phyloP scores from a whole-genome alignment of 2,888 invertebrate genomes.

The Keiferia lycopersicella region DNA sequence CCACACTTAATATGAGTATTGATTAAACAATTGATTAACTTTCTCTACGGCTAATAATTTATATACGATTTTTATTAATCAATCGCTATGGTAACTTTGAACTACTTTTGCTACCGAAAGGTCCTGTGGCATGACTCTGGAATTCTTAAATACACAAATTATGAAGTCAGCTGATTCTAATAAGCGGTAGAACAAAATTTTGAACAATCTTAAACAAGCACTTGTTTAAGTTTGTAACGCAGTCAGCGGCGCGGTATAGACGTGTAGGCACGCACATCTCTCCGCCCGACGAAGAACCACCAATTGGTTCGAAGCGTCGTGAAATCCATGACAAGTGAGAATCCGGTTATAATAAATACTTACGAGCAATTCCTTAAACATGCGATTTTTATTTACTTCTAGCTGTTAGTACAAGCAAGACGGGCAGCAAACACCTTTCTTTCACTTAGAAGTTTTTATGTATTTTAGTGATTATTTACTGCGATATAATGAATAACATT shows the following conservation, averaged over 20 bases:
- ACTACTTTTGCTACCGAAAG: conserved; percentile 50
- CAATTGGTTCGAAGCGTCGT: too few relatives aligned
- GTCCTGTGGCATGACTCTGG: conserved; percentile 40
- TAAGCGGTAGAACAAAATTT: conserved; percentile 21
- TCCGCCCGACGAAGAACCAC: too few relatives aligned
- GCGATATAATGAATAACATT: neutral
- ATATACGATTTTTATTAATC: conserved; percentile 21
- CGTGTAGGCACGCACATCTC: too few relatives aligned
- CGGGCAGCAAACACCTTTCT: too few relatives aligned
- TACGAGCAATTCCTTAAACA: too few relatives aligned
- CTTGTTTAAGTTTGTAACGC: neutral
- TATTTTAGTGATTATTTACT: neutral
- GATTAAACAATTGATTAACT: neutral
- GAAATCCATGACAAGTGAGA: too few relatives aligned
- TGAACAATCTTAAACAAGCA: neutral
- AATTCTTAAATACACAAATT: conserved; percentile 29
- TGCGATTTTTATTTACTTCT: too few relatives aligned
- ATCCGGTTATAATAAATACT: too few relatives aligned
- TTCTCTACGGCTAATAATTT: neutral
- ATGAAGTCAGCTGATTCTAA: conserved; percentile 29
- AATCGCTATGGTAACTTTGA: conserved; percentile 36
- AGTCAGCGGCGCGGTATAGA: too few relatives aligned
- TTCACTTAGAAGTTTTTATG: too few relatives aligned
- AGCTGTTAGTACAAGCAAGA: too few relatives aligned
- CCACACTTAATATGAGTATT: neutral